phyloP scores from a whole-genome alignment of 92 coral and sea anemone species.

The Montipora capitata region DNA sequence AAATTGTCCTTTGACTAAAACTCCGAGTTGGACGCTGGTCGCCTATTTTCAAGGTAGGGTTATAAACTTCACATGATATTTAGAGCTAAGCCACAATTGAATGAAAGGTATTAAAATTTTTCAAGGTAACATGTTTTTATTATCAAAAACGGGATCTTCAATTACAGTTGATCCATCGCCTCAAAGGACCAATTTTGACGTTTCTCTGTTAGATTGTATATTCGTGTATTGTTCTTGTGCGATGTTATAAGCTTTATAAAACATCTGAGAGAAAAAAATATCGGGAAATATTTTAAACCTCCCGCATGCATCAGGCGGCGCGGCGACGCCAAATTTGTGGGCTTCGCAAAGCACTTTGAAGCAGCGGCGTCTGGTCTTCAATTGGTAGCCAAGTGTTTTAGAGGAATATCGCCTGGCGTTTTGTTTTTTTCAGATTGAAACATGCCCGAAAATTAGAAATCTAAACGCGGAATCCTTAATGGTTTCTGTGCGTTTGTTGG shows the following conservation, averaged over 20 bases:
- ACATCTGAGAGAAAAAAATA: background rate
- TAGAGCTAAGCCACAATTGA: background rate
- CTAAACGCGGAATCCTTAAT: conserved; percentile 21
- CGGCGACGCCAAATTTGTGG: conserved; percentile 19
- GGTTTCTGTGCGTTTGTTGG: background rate
- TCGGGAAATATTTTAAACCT: background rate
- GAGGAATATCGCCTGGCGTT: conserved; percentile 26
- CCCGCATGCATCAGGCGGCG: conserved; percentile 31
- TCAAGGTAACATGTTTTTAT: background rate
- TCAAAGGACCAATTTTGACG: background rate
- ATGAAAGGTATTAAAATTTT: background rate
- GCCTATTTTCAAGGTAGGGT: conserved; percentile 26
- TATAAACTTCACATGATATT: background rate
- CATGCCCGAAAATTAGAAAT: conserved; percentile 15
- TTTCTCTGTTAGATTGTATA: background rate
- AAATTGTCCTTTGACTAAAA: background rate
- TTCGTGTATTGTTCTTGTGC: background rate
- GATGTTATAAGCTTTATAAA: background rate
- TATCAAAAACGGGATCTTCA: background rate
- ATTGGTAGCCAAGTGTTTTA: conserved; percentile 22
- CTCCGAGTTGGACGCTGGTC: background rate
- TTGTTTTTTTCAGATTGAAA: conserved; percentile 10
- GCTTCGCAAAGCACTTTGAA: background rate
- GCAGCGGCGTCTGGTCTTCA: conserved; percentile 34
- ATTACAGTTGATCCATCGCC: background rate